These are phyloP conservation scores for Bombus haemorrhoidalis DNA, from an alignment of 1,140 invertebrate species.

Conservation along the genomic window DNA sequence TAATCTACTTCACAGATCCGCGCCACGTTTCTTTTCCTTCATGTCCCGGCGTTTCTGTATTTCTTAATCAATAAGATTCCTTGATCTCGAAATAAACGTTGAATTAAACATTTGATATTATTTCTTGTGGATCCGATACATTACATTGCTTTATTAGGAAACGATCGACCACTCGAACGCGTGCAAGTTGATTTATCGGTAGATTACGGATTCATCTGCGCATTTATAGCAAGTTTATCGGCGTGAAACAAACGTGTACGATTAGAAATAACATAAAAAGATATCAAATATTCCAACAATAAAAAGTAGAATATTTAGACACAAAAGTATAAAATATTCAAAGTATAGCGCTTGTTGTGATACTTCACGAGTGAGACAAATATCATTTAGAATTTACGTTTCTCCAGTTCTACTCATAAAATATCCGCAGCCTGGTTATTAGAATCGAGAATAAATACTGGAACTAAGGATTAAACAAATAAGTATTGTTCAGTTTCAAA, in stretches of 20 bases:
- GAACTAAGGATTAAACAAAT: too few relatives aligned
- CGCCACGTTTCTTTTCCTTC: background rate
- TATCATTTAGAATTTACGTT: too few relatives aligned
- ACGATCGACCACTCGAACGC: background rate
- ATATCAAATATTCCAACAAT: background rate
- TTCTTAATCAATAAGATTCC: background rate
- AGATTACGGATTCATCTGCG: background rate
- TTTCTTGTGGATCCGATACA: background rate
- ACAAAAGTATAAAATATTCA: too few relatives aligned
- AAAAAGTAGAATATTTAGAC: too few relatives aligned
- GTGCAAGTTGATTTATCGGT: background rate
- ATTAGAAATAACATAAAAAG: background rate
- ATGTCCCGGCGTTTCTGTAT: too few relatives aligned
- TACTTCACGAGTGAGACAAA: too few relatives aligned
- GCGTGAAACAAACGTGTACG: background rate
- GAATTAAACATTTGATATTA: constrained; percentile 17
- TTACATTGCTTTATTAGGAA: background rate
- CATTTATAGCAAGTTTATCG: background rate
- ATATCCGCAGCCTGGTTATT: too few relatives aligned
- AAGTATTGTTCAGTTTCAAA: too few relatives aligned
- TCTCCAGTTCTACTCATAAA: too few relatives aligned
- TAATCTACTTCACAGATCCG: constrained; percentile 57
- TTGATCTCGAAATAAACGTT: background rate
- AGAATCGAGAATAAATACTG: too few relatives aligned
- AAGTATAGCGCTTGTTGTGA: too few relatives aligned